Evolutionary conservation across 2,797 vertebrate species (phyloP).

Genomic region (Valencia hispanica): DNA sequence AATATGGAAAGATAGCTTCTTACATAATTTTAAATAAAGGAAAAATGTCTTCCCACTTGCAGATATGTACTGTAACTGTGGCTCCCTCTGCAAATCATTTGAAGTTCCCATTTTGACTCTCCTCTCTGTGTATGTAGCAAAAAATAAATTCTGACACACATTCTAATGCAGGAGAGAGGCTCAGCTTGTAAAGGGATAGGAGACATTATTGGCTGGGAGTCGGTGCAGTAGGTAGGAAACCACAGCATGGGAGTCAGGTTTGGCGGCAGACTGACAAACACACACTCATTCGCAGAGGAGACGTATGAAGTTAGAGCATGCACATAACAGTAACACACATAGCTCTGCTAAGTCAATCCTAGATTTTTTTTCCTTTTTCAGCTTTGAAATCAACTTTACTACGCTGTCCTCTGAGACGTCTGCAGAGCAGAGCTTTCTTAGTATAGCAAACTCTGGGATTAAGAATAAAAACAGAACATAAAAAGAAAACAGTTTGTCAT

Average conservation of each 20-base stretch:
- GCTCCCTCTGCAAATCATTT: not conserved
- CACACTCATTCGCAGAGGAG: not conserved
- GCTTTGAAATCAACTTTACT: slow-evolving; percentile 39
- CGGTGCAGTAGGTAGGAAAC: slow-evolving; percentile 50
- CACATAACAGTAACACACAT: slow-evolving; percentile 2
- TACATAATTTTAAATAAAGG: no score
- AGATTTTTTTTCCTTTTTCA: slow-evolving; percentile 20
- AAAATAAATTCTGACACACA: slow-evolving; percentile 24
- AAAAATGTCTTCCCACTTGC: no score
- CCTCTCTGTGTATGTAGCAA: not conserved
- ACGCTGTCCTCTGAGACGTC: slow-evolving; percentile 16
- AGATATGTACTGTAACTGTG: no score
- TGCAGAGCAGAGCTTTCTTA: slow-evolving; percentile 19
- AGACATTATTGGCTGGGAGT: slow-evolving; percentile 32
- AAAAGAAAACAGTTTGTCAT: slow-evolving; percentile 16
- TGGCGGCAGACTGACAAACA: slow-evolving; percentile 10
- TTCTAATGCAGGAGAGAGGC: slow-evolving; percentile 36
- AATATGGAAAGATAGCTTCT: no score
- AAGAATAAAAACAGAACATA: slow-evolving; percentile 8
- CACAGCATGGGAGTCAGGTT: slow-evolving; percentile 43
- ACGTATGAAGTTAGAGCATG: slow-evolving; percentile 13
- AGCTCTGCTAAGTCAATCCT: slow-evolving; percentile 22
- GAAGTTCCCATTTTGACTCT: slow-evolving; percentile 17
- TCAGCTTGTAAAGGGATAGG: slow-evolving; percentile 31
- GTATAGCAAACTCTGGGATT: slow-evolving; percentile 17